phyloP scores from a whole-genome alignment of 2,113 vertebrate species.

The Pavo muticus region DNA sequence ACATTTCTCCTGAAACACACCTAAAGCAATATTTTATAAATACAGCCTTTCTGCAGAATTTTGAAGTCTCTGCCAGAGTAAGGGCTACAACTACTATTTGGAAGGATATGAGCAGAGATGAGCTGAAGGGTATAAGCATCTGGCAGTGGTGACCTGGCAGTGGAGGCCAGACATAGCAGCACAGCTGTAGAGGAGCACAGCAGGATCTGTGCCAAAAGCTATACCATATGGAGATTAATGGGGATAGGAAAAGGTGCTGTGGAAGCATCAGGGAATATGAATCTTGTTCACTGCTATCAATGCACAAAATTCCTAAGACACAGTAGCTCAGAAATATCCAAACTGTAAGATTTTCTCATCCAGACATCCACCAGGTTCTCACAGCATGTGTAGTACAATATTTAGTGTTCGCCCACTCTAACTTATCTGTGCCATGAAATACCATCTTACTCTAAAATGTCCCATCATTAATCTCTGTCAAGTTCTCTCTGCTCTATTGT shows the following conservation, averaged over 20 bases:
- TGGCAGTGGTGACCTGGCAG: neutral
- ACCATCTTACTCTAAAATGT: neutral
- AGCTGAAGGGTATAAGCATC: neutral
- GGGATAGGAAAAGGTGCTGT: rapidly evolving
- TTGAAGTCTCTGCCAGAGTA: neutral
- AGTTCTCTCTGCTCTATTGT: neutral
- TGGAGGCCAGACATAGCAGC: neutral
- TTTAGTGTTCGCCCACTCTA: neutral
- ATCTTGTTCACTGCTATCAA: neutral
- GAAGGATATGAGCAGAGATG: neutral
- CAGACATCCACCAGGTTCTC: neutral
- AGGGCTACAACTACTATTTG: neutral
- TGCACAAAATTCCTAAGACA: neutral
- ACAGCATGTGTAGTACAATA: neutral
- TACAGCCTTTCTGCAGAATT: neutral
- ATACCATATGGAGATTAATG: neutral
- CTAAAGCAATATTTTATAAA: neutral
- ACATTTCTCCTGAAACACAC: neutral
- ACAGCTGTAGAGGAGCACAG: neutral
- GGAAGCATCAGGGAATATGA: neutral
- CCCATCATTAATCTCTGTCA: neutral
- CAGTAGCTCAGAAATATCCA: neutral
- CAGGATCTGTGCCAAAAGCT: neutral
- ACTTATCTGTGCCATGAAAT: neutral
- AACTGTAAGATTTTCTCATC: neutral